phyloP scores from a whole-genome alignment of 2,113 vertebrate species.

The Phylloscopus whistleri region DNA sequence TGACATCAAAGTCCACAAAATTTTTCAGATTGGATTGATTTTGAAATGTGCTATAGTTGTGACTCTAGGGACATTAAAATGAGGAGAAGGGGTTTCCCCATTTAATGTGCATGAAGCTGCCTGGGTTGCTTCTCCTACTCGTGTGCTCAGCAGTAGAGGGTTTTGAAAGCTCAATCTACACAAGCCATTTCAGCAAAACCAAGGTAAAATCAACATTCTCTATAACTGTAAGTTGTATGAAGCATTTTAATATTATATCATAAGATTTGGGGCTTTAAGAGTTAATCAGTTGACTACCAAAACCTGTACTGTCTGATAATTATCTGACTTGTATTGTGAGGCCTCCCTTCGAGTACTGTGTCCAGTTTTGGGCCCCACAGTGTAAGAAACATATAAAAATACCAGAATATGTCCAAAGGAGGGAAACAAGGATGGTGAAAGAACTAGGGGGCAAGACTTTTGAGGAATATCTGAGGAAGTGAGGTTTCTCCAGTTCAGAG shows the following conservation, averaged over 20 bases:
- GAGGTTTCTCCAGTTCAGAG: background rate
- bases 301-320: background rate
- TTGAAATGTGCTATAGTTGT: background rate
- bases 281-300: background rate
- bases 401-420: background rate
- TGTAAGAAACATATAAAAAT: background rate
- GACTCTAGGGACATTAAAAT: background rate
- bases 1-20: background rate
- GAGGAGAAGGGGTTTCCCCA: background rate
- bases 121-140: background rate
- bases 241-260: background rate
- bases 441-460: background rate
- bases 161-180: background rate
- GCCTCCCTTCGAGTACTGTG: fast-evolving
- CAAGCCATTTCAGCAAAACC: background rate
- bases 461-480: background rate
- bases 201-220: background rate
- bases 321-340: background rate
- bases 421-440: background rate
- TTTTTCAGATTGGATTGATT: background rate
- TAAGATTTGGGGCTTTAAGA: background rate
- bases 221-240: background rate
- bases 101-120: background rate
- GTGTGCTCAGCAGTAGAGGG: fast-evolving
- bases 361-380: background rate